phyloP scores from a whole-genome alignment of 2,797 vertebrate genomes.

The Phrynocephalus forsythii region DNA sequence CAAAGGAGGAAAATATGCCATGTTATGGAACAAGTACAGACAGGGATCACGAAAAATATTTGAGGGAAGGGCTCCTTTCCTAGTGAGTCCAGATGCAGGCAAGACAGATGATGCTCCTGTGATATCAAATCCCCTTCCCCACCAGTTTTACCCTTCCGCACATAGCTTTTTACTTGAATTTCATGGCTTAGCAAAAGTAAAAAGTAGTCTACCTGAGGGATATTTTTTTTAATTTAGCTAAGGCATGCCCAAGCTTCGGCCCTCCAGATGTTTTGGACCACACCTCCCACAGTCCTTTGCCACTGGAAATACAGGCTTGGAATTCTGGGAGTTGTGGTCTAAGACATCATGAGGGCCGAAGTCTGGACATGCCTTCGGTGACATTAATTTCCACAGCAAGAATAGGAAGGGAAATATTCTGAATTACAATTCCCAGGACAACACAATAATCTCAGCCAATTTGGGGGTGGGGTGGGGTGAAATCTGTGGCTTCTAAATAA shows the following conservation, averaged over 20 bases:
- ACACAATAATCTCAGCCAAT: no score
- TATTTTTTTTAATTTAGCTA: background rate
- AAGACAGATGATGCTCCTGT: background rate
- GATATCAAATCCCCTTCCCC: background rate
- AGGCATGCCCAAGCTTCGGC: no score
- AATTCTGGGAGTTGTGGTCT: no score
- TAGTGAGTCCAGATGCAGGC: background rate
- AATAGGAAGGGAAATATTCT: no score
- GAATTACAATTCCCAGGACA: no score
- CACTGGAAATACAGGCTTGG: no score
- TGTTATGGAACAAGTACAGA: background rate
- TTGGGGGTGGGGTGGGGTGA: no score
- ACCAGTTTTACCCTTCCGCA: background rate
- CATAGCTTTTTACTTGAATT: background rate
- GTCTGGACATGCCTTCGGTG: background rate
- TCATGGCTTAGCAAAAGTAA: background rate
- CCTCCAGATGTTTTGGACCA: no score
- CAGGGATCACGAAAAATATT: background rate
- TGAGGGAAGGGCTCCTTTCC: background rate
- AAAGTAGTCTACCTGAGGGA: background rate
- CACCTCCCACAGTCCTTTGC: no score
- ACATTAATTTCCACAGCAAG: background rate
- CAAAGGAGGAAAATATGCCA: slow-evolving; percentile 51
- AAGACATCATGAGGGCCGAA: no score
- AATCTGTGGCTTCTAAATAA: no score